Percentiles rank a stretch among this genome's conserved stretches.
Conservation (phyloP, 2,797 vertebrate genomes). For the Acanthornis magna region DNA sequence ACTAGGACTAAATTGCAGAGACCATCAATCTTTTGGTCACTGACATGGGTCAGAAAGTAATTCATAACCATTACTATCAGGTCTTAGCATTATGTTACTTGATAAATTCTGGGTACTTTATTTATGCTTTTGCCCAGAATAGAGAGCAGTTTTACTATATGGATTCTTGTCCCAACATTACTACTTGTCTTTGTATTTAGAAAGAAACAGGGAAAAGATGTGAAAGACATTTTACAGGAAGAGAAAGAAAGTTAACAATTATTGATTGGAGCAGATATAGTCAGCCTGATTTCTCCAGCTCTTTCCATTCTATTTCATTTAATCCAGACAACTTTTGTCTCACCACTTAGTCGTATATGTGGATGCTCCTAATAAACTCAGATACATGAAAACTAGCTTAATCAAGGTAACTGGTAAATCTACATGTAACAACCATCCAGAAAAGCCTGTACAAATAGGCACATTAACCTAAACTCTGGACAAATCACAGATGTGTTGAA, state of each 20-base stretch:
- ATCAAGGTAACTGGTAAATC: neutral
- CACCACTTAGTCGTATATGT: neutral
- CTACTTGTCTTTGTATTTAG: neutral
- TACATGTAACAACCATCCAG: neutral
- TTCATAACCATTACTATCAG: neutral
- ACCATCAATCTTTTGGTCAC: neutral
- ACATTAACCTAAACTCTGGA: slow-evolving; percentile 18
- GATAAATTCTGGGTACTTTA: neutral
- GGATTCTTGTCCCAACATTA: neutral
- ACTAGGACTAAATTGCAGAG: neutral
- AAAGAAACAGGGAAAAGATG: neutral
- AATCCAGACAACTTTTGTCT: neutral
- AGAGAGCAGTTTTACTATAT: neutral
- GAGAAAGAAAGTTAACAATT: neutral
- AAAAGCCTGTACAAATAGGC: neutral
- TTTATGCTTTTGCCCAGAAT: neutral
- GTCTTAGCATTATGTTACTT: neutral
- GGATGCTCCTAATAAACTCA: neutral
- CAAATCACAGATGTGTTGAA: slow-evolving; percentile 48
- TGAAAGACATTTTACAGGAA: neutral
- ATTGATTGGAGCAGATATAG: neutral
- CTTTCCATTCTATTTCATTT: neutral
- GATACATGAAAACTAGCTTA: neutral
- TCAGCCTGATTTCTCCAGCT: neutral
- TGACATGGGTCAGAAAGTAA: neutral